phyloP scores from a whole-genome alignment of 2,113 vertebrate genomes.

The Leiothrix lutea region DNA sequence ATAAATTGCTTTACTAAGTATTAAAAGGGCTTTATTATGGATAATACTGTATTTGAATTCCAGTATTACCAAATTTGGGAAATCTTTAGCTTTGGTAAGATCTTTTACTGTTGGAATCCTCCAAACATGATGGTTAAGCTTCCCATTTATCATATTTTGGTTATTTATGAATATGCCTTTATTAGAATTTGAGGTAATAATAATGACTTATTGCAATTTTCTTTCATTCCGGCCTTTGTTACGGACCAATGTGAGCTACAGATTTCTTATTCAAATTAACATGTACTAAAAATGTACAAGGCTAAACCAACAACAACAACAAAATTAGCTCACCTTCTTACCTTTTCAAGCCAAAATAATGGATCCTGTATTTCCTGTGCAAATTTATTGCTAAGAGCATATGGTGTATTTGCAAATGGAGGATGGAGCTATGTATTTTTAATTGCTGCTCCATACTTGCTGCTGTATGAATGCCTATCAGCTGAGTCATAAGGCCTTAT shows the following conservation, averaged over 20 bases:
- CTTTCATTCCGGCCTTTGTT: not conserved
- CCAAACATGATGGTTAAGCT: not conserved
- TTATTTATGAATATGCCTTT: not conserved
- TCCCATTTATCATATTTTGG: not conserved
- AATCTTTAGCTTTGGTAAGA: not conserved
- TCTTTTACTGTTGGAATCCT: not conserved
- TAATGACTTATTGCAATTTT: not conserved
- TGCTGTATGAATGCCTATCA: not conserved
- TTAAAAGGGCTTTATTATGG: not conserved
- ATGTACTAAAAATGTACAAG: not conserved
- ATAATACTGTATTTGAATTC: not conserved
- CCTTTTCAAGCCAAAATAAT: not conserved
- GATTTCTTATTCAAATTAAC: not conserved
- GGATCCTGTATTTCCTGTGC: not conserved
- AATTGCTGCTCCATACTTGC: not conserved
- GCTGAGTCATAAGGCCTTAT: conserved; percentile 20
- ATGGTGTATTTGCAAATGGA: not conserved
- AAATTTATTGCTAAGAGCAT: not conserved
- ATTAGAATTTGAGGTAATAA: not conserved
- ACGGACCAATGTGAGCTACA: not conserved
- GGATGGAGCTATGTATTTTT: not conserved
- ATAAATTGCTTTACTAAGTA: not conserved
- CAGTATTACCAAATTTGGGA: not conserved
- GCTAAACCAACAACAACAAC: not conserved
- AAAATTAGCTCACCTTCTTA: not conserved